These are phyloP conservation scores for Conus betulinus DNA, from an alignment of 1,140 invertebrate genomes.

Conservation along the genomic window DNA sequence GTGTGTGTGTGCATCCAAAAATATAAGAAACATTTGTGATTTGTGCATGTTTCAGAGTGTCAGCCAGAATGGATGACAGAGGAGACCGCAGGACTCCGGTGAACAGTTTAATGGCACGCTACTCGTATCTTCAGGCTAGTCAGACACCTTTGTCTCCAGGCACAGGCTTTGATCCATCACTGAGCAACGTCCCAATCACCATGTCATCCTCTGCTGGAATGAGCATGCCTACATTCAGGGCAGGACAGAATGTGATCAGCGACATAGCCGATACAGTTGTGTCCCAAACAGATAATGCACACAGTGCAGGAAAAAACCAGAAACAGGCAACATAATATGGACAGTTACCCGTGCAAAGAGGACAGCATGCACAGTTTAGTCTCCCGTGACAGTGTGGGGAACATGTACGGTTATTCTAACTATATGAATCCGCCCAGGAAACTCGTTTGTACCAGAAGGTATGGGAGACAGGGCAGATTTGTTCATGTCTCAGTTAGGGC, in stretches of 20 bases:
- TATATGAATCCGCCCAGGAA: neutral
- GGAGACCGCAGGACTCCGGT: neutral
- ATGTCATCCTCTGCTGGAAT: conserved; percentile 1
- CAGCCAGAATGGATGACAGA: neutral
- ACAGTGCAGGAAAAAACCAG: neutral
- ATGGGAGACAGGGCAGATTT: neutral
- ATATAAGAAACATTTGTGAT: neutral
- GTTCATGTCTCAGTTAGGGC: neutral
- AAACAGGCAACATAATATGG: neutral
- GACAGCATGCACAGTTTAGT: neutral
- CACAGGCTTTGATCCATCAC: neutral
- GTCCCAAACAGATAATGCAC: neutral
- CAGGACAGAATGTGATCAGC: neutral
- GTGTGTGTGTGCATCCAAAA: neutral
- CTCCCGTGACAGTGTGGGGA: neutral
- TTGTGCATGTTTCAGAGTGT: neutral
- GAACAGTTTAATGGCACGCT: neutral
- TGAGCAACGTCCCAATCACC: neutral
- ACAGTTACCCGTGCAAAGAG: neutral
- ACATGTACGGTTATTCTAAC: neutral
- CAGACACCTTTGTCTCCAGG: neutral
- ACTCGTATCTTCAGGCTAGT: neutral
- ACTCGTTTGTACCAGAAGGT: neutral
- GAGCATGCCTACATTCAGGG: neutral
- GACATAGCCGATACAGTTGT: neutral